Conservation (phyloP, 1,140 invertebrate genomes). For the Drosophila lacertosa region DNA sequence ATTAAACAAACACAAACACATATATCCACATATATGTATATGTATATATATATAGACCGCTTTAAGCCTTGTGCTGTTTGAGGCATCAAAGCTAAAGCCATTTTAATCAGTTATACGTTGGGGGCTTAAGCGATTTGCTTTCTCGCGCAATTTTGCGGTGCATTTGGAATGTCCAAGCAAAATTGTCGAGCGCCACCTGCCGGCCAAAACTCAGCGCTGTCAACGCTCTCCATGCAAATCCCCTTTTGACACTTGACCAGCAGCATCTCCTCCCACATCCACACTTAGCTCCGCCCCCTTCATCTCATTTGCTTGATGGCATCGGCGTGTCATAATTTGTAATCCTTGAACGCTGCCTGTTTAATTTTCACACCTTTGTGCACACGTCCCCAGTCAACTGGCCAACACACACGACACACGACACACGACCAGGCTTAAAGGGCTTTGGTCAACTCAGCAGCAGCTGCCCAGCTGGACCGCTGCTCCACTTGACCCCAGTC, state of each 20-base stretch:
- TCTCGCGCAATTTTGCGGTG: constrained; percentile 65
- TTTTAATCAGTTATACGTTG: constrained; percentile 69
- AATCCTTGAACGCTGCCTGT: constrained; percentile 75
- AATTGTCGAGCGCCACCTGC: constrained; percentile 18
- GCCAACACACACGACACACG: constrained; percentile 60
- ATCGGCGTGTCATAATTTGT: constrained; percentile 78
- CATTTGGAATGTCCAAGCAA: constrained; percentile 71
- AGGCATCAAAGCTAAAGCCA: constrained; percentile 61
- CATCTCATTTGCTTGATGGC: constrained; percentile 68
- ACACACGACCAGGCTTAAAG: constrained; percentile 67
- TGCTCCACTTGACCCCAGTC: constrained; percentile 6
- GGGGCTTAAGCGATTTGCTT: constrained; percentile 52
- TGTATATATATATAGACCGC: background rate
- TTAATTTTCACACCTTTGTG: constrained; percentile 81
- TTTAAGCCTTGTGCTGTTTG: constrained; percentile 25
- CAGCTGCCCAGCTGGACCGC: constrained; percentile 9
- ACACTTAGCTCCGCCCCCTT: background rate
- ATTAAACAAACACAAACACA: background rate
- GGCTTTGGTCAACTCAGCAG: constrained; percentile 20
- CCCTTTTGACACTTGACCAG: constrained; percentile 80
- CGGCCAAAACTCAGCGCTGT: constrained; percentile 30
- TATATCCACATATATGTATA: background rate
- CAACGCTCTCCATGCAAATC: constrained; percentile 67
- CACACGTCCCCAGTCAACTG: constrained; percentile 39
- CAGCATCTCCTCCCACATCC: constrained; percentile 30